Conservation (phyloP, 2,888 invertebrate genomes). For the Eristalinus sepulchralis region DNA sequence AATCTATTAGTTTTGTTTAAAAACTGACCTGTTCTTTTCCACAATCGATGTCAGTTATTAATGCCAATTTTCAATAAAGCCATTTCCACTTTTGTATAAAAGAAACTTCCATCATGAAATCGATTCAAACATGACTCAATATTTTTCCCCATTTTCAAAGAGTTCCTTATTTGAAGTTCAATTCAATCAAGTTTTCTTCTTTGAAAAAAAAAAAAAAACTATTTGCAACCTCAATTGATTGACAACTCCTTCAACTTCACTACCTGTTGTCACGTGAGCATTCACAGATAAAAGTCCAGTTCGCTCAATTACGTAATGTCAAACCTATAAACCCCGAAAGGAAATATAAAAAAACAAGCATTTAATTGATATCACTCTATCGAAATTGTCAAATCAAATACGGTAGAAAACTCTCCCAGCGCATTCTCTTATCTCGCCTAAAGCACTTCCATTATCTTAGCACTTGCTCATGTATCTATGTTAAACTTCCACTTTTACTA, state of each 20-base stretch:
- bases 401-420: not conserved
- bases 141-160: not conserved
- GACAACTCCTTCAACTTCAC: not conserved
- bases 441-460: slow-evolving; percentile 27
- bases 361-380: slow-evolving; percentile 20
- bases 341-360: not conserved
- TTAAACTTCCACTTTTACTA: not conserved
- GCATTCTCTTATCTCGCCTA: not conserved
- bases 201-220: too few species aligned
- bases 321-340: not conserved
- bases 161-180: not conserved
- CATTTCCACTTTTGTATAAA: too few species aligned
- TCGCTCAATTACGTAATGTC: slow-evolving; percentile 9
- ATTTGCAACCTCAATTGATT: not conserved
- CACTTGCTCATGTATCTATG: not conserved
- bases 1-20: too few species aligned
- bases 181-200: not conserved
- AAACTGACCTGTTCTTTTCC: too few species aligned
- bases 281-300: not conserved
- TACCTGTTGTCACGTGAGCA: slow-evolving; percentile 10
- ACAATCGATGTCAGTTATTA: too few species aligned
- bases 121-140: too few species aligned
- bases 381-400: slow-evolving; percentile 22
- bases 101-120: too few species aligned
- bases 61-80: too few species aligned